These are phyloP conservation scores for Ailuropoda melanoleuca DNA, from an alignment of 2,113 vertebrate genomes.

Conservation along the genomic window DNA sequence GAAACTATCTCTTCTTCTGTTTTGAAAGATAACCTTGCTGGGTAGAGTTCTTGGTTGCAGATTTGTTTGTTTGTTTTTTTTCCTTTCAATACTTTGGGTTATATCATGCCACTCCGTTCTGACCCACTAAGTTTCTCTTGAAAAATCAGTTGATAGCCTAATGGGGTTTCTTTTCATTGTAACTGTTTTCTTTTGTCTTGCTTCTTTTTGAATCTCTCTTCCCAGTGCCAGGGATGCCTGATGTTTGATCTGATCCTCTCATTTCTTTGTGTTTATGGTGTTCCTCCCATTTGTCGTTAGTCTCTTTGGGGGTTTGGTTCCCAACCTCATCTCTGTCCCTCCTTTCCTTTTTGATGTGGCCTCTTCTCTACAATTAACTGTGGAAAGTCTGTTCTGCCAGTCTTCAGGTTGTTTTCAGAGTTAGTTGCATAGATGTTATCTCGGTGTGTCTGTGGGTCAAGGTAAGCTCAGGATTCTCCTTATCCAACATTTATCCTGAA, in stretches of 20 bases:
- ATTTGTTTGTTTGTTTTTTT: background rate
- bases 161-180: too few species aligned
- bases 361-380: background rate
- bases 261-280: background rate
- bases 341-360: background rate
- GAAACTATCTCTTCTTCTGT: background rate
- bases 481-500: background rate
- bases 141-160: background rate
- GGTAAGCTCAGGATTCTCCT: background rate
- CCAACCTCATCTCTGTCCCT: too few species aligned
- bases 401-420: background rate
- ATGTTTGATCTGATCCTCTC: too few species aligned
- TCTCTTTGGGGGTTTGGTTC: background rate
- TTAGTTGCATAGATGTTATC: background rate
- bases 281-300: background rate
- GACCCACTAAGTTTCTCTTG: background rate
- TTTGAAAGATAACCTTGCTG: background rate
- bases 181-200: too few species aligned
- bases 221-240: too few species aligned
- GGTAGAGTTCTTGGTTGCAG: background rate
- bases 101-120: background rate
- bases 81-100: background rate
- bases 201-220: too few species aligned
- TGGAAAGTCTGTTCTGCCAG: background rate
- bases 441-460: background rate